Percentiles rank a stretch among this genome's conserved stretches.
Conservation (phyloP, 2,113 vertebrate genomes). For the Camelus dromedarius region DNA sequence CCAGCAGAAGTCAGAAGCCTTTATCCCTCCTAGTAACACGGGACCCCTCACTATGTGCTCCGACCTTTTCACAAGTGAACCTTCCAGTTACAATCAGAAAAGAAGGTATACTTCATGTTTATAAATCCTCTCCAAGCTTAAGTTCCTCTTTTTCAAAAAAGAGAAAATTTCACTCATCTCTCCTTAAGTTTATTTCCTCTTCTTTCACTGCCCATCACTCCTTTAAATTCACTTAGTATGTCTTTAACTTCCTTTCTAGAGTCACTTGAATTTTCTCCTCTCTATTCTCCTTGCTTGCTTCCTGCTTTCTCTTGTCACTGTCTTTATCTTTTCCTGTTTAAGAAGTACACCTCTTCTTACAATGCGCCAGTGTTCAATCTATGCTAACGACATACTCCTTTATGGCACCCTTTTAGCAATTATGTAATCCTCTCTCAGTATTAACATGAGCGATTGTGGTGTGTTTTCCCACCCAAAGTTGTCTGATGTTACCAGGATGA, state of each 20-base stretch:
- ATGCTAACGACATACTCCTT: neutral
- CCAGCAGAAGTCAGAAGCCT: neutral
- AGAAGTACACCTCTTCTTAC: neutral
- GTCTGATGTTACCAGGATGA: neutral
- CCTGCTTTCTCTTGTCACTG: neutral
- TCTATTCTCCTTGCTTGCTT: neutral
- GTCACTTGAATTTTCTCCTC: neutral
- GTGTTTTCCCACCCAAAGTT: neutral
- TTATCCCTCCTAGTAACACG: fast-evolving
- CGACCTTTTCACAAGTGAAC: neutral
- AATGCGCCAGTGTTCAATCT: neutral
- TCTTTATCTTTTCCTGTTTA: neutral
- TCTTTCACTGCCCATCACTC: neutral
- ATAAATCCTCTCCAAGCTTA: neutral
- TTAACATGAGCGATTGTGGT: neutral
- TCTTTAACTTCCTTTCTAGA: neutral
- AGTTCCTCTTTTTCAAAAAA: neutral
- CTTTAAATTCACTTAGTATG: neutral
- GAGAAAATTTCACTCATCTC: neutral
- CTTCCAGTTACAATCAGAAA: neutral
- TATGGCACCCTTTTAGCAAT: neutral
- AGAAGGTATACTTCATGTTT: fast-evolving
- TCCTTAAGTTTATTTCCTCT: neutral
- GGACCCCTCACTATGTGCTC: neutral
- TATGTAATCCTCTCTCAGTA: neutral